Base-by-base conservation (phyloP, 2,797 vertebrate species). In the Onychomys leucogaster region DNA sequence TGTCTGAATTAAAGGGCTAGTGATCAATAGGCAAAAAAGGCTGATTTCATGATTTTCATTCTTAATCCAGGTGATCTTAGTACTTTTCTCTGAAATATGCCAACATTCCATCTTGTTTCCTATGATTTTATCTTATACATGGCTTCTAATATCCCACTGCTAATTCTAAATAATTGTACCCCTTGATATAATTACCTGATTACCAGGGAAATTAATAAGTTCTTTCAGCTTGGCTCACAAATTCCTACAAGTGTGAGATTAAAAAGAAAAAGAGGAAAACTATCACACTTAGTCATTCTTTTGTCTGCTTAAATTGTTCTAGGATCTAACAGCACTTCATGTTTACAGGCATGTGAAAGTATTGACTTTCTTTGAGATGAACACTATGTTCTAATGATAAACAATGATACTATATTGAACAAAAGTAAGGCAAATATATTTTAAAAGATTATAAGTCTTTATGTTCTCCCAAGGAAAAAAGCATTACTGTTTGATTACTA, bases 181-280 rank as follows among this genome's bases (percentile, higher is more conserved):
- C 41, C 96, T 97, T 59, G 82, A 78, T 89, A 57, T 85, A 95
- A 94, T 96, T 93, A 88, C 52, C 73, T 96, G 80, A 96, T 95
- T 97, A 84, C 67, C 83, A 93, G 29, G 89, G 21, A 96, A 86
- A 95, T 94, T 97, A 95, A 95, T 49, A 49, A 46, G 81, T 61
- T 76, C 96, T 97, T 93, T 76, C 29, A 89, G 5, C 49, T 63
- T 94, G 49, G 67, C 63, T 97, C 88, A 94, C 90, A 89, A 65
- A 95, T 85, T 92, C 94, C 90, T 89, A 76, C 92, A 96, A 93
- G 77, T 93, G 85, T 93, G 89, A 97, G 61, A 85, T 89, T 96
- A 97, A 95, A 81, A 84, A 86, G 65, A 59, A 59, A 59, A 59
- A 92, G 63, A 95, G 12, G 57, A 57, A 91, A 96, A 96, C 71